Conservation (phyloP, 2,797 vertebrate species). For the Crocidura indochinensis region DNA sequence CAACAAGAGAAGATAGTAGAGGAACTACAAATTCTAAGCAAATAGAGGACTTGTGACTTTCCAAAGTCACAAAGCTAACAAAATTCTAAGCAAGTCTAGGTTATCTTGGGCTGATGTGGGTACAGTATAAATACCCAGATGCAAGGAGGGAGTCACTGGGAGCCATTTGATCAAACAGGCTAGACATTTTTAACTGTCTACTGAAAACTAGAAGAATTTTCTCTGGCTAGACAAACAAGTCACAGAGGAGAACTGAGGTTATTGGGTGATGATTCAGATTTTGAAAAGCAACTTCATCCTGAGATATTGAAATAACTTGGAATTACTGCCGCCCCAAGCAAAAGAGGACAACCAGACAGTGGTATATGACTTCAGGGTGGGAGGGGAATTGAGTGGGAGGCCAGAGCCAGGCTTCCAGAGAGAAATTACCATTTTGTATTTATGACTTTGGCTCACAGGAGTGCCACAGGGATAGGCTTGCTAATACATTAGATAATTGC, state of each 20-base stretch:
- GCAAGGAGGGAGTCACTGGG: neutral
- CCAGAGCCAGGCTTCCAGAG: slow-evolving; percentile 74
- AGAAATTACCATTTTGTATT: slow-evolving; percentile 85
- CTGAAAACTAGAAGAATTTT: slow-evolving; percentile 34
- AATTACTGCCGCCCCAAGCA: slow-evolving; percentile 56
- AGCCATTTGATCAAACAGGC: slow-evolving; percentile 41
- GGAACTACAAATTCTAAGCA: neutral
- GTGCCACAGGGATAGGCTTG: slow-evolving; percentile 75
- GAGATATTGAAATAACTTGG: slow-evolving; percentile 77
- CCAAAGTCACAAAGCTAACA: slow-evolving; percentile 57
- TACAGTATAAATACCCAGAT: neutral
- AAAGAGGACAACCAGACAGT: slow-evolving; percentile 80
- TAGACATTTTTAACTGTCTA: slow-evolving; percentile 46
- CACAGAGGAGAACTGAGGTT: slow-evolving; percentile 64
- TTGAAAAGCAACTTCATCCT: slow-evolving; percentile 68
- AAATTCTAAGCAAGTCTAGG: neutral
- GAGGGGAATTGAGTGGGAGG: slow-evolving; percentile 79
- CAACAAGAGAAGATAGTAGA: neutral
- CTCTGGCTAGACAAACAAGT: slow-evolving; percentile 33
- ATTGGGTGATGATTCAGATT: slow-evolving; percentile 73
- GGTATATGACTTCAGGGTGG: slow-evolving; percentile 82
- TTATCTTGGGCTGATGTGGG: neutral
- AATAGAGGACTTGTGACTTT: neutral
- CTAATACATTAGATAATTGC: slow-evolving; percentile 84
- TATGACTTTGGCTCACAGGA: slow-evolving; percentile 81